These are phyloP conservation scores for Sula dactylatra DNA, from an alignment of 2,113 vertebrate species.

Conservation along the genomic window DNA sequence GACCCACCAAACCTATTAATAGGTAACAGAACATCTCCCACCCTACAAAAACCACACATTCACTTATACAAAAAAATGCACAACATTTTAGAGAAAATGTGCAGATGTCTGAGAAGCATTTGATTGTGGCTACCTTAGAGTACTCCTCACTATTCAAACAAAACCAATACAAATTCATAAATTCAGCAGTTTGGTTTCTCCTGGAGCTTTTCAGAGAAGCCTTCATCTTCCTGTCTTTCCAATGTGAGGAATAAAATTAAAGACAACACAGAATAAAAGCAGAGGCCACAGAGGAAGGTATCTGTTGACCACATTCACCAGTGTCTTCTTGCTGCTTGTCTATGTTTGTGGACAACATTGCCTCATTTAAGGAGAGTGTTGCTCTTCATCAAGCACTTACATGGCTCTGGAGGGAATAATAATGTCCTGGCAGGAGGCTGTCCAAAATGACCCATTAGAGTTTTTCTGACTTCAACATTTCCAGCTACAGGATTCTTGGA, in stretches of 20 bases:
- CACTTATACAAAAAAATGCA: rapidly evolving
- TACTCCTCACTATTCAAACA: neutral
- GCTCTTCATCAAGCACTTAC: constrained; percentile 1
- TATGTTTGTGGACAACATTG: neutral
- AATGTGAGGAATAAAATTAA: neutral
- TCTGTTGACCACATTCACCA: neutral
- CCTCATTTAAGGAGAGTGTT: neutral
- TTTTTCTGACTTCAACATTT: neutral
- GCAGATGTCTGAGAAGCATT: neutral
- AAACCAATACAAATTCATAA: neutral
- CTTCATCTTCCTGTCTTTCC: neutral
- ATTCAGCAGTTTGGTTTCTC: neutral
- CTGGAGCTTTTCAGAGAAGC: neutral
- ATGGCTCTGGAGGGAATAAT: neutral
- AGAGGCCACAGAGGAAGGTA: neutral
- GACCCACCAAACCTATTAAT: neutral
- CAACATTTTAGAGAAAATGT: neutral
- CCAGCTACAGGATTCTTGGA: neutral
- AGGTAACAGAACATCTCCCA: neutral
- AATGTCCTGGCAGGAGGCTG: constrained; percentile 26
- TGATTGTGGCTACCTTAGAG: neutral
- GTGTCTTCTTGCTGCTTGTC: neutral
- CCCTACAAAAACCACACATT: neutral
- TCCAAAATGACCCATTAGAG: constrained; percentile 39
- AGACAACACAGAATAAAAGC: neutral